Base-by-base conservation (phyloP, 2,888 invertebrate genomes). In the Sesia bembeciformis region DNA sequence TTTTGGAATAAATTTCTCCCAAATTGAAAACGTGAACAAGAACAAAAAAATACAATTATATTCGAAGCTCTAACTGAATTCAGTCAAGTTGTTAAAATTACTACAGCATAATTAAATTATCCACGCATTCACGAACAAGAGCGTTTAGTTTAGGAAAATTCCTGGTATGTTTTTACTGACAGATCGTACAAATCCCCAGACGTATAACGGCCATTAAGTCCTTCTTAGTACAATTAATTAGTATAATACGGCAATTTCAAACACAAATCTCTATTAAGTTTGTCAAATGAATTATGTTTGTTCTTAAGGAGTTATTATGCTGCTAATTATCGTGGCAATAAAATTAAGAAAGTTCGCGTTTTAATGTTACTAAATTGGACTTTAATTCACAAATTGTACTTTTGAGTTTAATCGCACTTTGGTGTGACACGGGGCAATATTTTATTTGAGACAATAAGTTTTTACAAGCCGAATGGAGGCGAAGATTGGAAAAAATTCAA, bases 401-500 rank as follows among this genome's bases (percentile, higher is more conserved):
- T 76, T 66, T 53, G 62, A 70, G 62, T 66, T 67, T 74, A 67
- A 72, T 72, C 66, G 70, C 70, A 62, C 61, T 58, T 61, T 60
- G 53, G 58, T 57, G 57, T 54, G 42, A 46, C 53, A 52, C 52
- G 49, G 57, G 52, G 62, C 65, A 70, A 70, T 70, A 74, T 74
- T 72, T 76, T 70, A 75, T 66, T 68, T 70, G 73, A 84, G 82
- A 85, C 84, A 83, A 86, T 83, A 83, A 82, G 79, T 78, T 82
- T 82, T 74, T 76, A 76, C 78, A 75, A 74, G 71, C 73, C 82
- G 85, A 87, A 87, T 83, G 72, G 84, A 84, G 72, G 81, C 81
- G 82, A 84, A 86, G 84, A 88, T 88, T 87, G 86, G 85, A 81
- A 86, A 84, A 81, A 84, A 84, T 85, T 86, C 85, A 85, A 85